A percentile compares a stretch with the other conserved stretches of the same genome.
phyloP scores from a whole-genome alignment of 1,140 invertebrate genomes.

The Drosophila equinoxialis region DNA sequence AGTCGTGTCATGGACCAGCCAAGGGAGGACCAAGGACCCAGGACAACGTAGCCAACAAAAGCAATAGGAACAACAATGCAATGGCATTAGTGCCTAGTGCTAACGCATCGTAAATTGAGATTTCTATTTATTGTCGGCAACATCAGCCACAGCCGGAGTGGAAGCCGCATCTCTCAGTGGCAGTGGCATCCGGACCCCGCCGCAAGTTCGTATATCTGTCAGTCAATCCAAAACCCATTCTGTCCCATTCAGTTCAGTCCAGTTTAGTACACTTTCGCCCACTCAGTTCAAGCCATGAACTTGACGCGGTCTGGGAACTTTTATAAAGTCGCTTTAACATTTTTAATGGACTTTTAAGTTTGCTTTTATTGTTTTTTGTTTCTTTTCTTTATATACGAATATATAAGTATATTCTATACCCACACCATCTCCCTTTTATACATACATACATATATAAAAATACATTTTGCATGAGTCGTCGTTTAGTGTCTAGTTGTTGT shows the following conservation, averaged over 20 bases:
- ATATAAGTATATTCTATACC: not conserved
- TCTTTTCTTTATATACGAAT: constrained; percentile 26
- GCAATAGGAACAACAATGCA: constrained; percentile 28
- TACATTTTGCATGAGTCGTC: constrained; percentile 17
- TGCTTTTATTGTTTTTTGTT: constrained; percentile 69
- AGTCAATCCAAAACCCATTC: constrained; percentile 26
- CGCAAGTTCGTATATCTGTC: constrained; percentile 40
- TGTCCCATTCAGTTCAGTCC: constrained; percentile 25
- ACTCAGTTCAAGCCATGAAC: constrained; percentile 44
- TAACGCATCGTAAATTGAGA: constrained; percentile 79
- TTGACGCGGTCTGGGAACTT: constrained; percentile 65
- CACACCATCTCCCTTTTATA: not conserved
- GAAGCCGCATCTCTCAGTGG: constrained; percentile 1
- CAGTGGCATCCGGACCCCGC: constrained; percentile 10
- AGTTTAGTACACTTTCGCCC: constrained; percentile 30
- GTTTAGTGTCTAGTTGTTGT: constrained; percentile 26
- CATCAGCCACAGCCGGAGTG: constrained; percentile 24
- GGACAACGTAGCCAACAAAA: constrained; percentile 19
- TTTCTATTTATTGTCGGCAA: constrained; percentile 77
- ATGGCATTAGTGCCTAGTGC: constrained; percentile 41
- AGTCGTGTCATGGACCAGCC: constrained; percentile 29
- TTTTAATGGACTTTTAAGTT: constrained; percentile 82
- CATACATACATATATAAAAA: not conserved
- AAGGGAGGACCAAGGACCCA: not conserved
- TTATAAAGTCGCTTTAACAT: constrained; percentile 70